A percentile compares a stretch with the other conserved stretches of the same genome.
Evolutionary conservation across 1,140 invertebrate genomes (phyloP).

Genomic region (Solenopsis fugax): DNA sequence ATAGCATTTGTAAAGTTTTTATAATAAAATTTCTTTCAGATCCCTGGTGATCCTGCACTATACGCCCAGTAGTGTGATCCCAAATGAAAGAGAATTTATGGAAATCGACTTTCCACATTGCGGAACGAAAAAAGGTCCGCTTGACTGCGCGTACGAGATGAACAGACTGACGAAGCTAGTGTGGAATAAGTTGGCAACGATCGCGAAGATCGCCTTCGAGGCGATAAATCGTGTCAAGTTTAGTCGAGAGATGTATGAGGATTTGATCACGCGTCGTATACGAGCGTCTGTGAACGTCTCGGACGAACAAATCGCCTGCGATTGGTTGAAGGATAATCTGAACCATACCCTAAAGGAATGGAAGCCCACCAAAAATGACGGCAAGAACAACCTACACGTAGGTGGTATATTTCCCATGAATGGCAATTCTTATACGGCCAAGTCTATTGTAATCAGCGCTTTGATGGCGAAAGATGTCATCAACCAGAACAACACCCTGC

Average conservation of each 20-base stretch:
- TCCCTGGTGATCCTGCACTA: slow-evolving; percentile 90
- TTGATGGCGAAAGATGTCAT: slow-evolving; percentile 89
- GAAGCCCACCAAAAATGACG: slow-evolving; percentile 86
- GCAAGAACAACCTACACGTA: slow-evolving; percentile 88
- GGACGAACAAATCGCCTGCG: slow-evolving; percentile 89
- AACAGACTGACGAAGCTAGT: slow-evolving; percentile 90
- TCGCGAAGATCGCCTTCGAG: slow-evolving; percentile 87
- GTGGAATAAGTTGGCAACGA: slow-evolving; percentile 87
- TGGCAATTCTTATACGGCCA: slow-evolving; percentile 87
- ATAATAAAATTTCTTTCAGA: slow-evolving; percentile 64
- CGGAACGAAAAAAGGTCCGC: slow-evolving; percentile 79
- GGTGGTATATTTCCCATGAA: slow-evolving; percentile 93
- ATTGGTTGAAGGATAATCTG: slow-evolving; percentile 89
- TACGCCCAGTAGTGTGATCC: slow-evolving; percentile 89
- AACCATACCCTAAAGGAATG: slow-evolving; percentile 87
- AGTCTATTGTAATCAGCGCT: slow-evolving; percentile 89
- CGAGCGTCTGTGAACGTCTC: slow-evolving; percentile 45
- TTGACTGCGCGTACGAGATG: slow-evolving; percentile 89
- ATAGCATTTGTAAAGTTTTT: background rate
- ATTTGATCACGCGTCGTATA: slow-evolving; percentile 86
- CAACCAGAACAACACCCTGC: slow-evolving; percentile 88
- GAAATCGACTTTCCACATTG: slow-evolving; percentile 88
- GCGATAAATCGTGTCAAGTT: slow-evolving; percentile 88
- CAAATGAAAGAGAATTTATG: slow-evolving; percentile 86
- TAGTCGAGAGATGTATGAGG: slow-evolving; percentile 86